Percentiles rank a stretch among this genome's conserved stretches.
phyloP scores from a whole-genome alignment of 2,113 vertebrate species.

The Dendrocopos noguchii region DNA sequence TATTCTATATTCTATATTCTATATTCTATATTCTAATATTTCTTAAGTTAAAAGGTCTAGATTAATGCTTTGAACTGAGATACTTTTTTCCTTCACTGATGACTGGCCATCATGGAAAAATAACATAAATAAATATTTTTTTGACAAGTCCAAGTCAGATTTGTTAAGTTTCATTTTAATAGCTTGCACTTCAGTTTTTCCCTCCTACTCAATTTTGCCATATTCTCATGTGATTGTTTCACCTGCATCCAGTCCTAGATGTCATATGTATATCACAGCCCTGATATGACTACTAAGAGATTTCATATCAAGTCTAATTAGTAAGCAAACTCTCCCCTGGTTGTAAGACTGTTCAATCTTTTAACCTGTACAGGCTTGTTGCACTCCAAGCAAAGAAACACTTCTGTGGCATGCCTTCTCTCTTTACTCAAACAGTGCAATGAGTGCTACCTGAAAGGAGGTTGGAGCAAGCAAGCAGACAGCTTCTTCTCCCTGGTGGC shows the following conservation, averaged over 20 bases:
- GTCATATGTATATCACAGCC: neutral
- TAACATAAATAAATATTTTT: neutral
- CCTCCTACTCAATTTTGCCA: neutral
- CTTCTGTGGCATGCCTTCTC: neutral
- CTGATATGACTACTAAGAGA: neutral
- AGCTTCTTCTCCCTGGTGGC: no score
- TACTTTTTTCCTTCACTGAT: neutral
- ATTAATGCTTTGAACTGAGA: neutral
- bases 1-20: no score
- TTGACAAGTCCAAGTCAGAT: neutral
- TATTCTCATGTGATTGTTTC: neutral
- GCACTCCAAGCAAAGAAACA: neutral
- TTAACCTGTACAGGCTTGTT: neutral
- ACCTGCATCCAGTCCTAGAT: neutral
- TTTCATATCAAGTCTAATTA: neutral
- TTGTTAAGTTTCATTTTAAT: neutral
- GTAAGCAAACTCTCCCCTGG: neutral
- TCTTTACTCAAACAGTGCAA: neutral
- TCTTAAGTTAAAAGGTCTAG: neutral
- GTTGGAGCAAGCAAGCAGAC: no score
- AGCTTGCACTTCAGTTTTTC: neutral
- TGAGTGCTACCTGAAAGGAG: no score
- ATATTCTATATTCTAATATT: no score
- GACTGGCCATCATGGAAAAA: neutral
- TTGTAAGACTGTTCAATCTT: neutral